Conservation (phyloP, 2,113 vertebrate genomes). For the Oncorhynchus masou region DNA sequence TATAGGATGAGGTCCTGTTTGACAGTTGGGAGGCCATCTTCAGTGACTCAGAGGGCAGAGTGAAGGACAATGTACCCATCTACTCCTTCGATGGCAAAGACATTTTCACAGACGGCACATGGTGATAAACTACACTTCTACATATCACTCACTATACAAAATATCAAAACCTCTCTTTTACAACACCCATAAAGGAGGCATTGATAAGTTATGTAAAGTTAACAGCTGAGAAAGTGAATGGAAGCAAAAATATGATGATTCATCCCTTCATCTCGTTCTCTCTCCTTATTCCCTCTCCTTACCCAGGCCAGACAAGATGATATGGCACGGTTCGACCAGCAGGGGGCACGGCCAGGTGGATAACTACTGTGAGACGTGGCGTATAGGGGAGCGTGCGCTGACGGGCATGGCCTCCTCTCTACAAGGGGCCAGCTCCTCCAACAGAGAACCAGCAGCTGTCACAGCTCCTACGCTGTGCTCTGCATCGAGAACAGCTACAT, state of each 20-base stretch:
- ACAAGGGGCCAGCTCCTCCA: constrained; percentile 77
- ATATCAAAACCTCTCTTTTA: neutral
- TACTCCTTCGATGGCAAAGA: constrained; percentile 91
- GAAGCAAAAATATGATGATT: neutral
- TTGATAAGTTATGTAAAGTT: neutral
- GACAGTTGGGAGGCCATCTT: constrained; percentile 91
- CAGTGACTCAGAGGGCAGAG: constrained; percentile 65
- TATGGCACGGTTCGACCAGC: constrained; percentile 89
- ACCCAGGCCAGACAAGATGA: constrained; percentile 86
- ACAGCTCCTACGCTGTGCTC: constrained; percentile 76
- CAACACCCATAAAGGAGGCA: neutral
- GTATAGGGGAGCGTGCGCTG: constrained; percentile 61
- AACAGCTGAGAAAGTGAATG: too few relatives aligned
- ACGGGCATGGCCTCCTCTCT: constrained; percentile 83
- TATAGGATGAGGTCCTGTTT: constrained; percentile 88
- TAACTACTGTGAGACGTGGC: constrained; percentile 90
- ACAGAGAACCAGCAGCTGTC: constrained; percentile 83
- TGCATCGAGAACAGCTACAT: constrained; percentile 93
- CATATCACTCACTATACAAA: too few relatives aligned
- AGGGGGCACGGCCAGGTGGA: constrained; percentile 72
- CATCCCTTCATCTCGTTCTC: neutral
- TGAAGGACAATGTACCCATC: constrained; percentile 75
- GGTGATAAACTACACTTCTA: constrained; percentile 71
- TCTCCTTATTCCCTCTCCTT: neutral
- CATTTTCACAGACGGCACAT: constrained; percentile 79